A percentile compares a stretch with the other conserved stretches of the same genome.
phyloP scores from a whole-genome alignment of 2,113 vertebrate species.

The Ophiodon elongatus region DNA sequence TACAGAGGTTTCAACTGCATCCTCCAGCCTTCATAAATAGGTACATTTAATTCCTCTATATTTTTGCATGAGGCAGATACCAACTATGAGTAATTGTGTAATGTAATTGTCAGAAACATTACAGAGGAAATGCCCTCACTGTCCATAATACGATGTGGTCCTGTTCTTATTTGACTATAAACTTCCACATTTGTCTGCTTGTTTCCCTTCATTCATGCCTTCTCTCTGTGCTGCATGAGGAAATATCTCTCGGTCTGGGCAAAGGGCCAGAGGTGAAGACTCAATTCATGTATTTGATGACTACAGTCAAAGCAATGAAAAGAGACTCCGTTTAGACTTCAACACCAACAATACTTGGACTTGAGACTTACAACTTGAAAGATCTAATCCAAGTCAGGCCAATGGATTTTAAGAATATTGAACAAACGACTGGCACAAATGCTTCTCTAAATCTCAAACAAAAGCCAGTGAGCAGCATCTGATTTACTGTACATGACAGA shows the following conservation, averaged over 20 bases:
- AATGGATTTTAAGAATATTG: background rate
- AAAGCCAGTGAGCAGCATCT: background rate
- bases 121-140: background rate
- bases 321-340: background rate
- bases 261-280: background rate
- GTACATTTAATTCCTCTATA: background rate
- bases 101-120: background rate
- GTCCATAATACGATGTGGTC: background rate
- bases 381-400: background rate
- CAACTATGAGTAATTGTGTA: background rate
- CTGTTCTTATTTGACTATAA: constrained; percentile 1
- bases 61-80: background rate
- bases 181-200: background rate
- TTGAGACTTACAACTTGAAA: background rate
- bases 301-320: background rate
- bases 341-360: background rate
- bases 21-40: background rate
- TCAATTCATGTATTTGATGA: background rate
- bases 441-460: background rate
- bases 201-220: background rate
- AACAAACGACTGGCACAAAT: background rate
- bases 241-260: background rate
- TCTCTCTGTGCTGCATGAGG: background rate
- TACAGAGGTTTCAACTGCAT: background rate
- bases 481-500: constrained; percentile 32